Percentiles rank a stretch among this genome's conserved stretches.
These are phyloP conservation scores for Ethmia dodecea DNA, from an alignment of 2,888 invertebrate genomes.

Conservation along the genomic window DNA sequence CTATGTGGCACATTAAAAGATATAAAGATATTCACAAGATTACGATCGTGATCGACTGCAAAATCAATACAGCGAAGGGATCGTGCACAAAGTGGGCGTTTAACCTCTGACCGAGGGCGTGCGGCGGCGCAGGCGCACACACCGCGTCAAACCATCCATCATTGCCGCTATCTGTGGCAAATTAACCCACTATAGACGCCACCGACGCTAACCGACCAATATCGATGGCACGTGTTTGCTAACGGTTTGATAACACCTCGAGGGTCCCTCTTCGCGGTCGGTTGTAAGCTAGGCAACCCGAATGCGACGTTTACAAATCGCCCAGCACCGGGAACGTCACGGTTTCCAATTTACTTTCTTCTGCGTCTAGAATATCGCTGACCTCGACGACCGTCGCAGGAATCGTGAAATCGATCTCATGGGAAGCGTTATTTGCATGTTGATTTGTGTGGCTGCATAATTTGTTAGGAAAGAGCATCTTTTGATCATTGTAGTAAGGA, in stretches of 20 bases:
- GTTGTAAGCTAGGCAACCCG: conserved; percentile 38
- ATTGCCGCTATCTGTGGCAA: conserved; percentile 60
- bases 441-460: conserved; percentile 23
- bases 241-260: conserved; percentile 16
- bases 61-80: conserved; percentile 67
- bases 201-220: conserved; percentile 39
- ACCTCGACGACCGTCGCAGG: conserved; percentile 39
- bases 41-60: conserved; percentile 57
- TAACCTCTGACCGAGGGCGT: conserved; percentile 65
- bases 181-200: conserved; percentile 63
- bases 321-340: conserved; percentile 47
- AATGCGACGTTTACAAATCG: conserved; percentile 64
- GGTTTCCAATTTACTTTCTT: conserved; percentile 65
- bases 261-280: conserved; percentile 28
- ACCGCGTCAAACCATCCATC: conserved; percentile 66
- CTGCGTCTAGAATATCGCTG: conserved; percentile 44
- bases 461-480: conserved; percentile 9
- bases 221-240: conserved; percentile 21
- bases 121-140: conserved; percentile 47
- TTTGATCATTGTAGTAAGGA: conserved; percentile 5
- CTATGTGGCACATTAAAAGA: conserved; percentile 28
- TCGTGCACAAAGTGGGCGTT: conserved; percentile 72
- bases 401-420: conserved; percentile 48
- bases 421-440: conserved; percentile 46
- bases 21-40: conserved; percentile 43